Percentiles rank a stretch among this genome's conserved stretches.
Evolutionary conservation across 2,113 vertebrate genomes (phyloP).

Genomic region (Boleophthalmus pectinirostris): DNA sequence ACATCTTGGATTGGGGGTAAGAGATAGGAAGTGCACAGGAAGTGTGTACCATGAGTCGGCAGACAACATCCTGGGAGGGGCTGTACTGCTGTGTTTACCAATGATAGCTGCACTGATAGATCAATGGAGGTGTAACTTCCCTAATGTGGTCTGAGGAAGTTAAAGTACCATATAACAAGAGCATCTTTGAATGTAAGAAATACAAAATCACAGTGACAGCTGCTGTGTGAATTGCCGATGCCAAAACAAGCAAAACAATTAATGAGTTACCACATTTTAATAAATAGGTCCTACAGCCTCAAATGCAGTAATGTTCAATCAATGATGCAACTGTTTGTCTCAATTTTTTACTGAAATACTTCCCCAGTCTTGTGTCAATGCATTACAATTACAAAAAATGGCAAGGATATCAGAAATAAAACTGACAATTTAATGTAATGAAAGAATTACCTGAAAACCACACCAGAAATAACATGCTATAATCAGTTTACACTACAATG

Average conservation of each 20-base stretch:
- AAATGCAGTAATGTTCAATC: too few relatives aligned
- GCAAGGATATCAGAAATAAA: too few relatives aligned
- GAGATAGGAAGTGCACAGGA: slow-evolving; percentile 70
- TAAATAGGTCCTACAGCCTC: background rate
- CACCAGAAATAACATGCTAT: slow-evolving; percentile 17
- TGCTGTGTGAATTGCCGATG: background rate
- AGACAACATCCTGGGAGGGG: slow-evolving; percentile 65
- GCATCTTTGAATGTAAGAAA: background rate
- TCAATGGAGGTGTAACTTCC: slow-evolving; percentile 26
- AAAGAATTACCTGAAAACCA: slow-evolving; percentile 22
- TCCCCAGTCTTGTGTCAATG: background rate
- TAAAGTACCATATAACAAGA: background rate
- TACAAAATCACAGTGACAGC: background rate
- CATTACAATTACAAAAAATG: background rate
- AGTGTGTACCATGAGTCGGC: slow-evolving; percentile 47
- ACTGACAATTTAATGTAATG: background rate
- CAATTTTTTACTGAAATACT: too few relatives aligned
- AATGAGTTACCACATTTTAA: background rate
- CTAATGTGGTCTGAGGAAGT: slow-evolving; percentile 15
- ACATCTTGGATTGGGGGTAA: slow-evolving; percentile 50
- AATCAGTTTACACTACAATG: slow-evolving; percentile 24
- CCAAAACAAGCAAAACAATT: background rate
- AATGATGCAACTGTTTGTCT: too few relatives aligned
- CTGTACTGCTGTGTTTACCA: slow-evolving; percentile 7
- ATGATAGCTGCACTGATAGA: background rate